Evolutionary conservation across 1,140 invertebrate genomes (phyloP).

Genomic region (Trissolcus basalis): DNA sequence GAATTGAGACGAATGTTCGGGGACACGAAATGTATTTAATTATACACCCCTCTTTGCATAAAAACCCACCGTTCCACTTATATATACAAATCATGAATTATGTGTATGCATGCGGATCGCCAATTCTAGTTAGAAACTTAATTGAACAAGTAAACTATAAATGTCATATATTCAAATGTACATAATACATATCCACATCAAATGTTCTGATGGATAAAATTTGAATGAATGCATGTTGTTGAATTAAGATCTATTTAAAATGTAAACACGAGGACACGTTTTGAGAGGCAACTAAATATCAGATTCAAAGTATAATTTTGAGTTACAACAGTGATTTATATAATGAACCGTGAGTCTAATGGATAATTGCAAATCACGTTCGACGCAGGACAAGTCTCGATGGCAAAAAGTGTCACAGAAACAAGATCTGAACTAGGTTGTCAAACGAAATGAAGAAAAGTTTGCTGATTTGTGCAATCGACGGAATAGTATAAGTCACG

Average conservation of each 20-base stretch:
- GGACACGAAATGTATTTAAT: constrained; percentile 47
- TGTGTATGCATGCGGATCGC: no score
- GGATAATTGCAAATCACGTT: constrained; percentile 41
- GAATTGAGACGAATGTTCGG: constrained; percentile 47
- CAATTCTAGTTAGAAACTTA: no score
- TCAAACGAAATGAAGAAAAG: constrained; percentile 38
- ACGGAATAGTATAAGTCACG: constrained; percentile 51
- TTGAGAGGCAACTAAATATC: no score
- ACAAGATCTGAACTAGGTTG: constrained; percentile 32
- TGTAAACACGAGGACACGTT: no score
- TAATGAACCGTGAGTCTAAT: constrained; percentile 19
- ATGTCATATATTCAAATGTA: no score
- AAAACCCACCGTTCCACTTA: constrained; percentile 21
- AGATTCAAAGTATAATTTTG: no score
- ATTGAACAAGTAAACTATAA: no score
- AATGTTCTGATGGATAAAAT: no score
- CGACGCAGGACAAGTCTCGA: constrained; percentile 22
- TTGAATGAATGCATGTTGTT: no score
- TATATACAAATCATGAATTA: no score
- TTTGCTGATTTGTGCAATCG: constrained; percentile 19
- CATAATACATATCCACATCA: no score
- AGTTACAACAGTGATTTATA: constrained; percentile 7
- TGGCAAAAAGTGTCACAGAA: constrained; percentile 44
- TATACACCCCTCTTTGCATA: constrained; percentile 36
- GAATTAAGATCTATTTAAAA: no score